Base-by-base conservation (phyloP, 2,888 invertebrate genomes). In the Chorisops tibialis region DNA sequence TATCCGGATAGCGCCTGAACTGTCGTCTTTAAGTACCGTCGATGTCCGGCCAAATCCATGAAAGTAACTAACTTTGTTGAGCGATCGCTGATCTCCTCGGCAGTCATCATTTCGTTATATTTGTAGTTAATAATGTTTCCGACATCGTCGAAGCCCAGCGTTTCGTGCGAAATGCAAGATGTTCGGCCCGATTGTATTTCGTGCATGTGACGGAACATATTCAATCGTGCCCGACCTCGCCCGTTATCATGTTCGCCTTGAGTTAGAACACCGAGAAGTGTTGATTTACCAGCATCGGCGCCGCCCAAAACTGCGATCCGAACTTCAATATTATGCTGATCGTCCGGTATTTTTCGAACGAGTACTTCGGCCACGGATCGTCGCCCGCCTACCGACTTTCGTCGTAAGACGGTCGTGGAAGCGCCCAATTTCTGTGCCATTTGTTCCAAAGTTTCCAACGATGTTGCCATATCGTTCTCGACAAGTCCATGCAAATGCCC, bases 191-290 rank as follows among this genome's bases (percentile, higher is more conserved):
- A 87, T 75, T 91, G 89, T 60, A 99, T 93, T 77, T 99, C 99
- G 77, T 99, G 99, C 67, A 94, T 82, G 73, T 98, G 91, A 3
- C 92, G 79, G 78, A 99, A 94, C 86, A 99, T 91, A 79, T 97
- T 98, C 7, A 98, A 81, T 1, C 99, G 85, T 0, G 98, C 96
- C 71, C 93, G 86, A 5, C 99, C 97, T 62, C 93, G 82, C 0
- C 98, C 98, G 79, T 98, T 97, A 77, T 99, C 98, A 63, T 95
- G 80, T 75, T 92, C 93, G 22, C 97, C 96, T 79, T 97, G 96
- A 0, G 97, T 97, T 30, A 99, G 79, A 0, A 98, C 97, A 11
- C 98, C 98, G 30, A 97, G 82, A 35, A 98, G 82, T 0, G 97
- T 98, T 5, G 96, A 96, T 76, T 98, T 98, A n/a, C 97, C 97